Conservation (phyloP, 2,797 vertebrate genomes). For the Pangasius djambal region DNA sequence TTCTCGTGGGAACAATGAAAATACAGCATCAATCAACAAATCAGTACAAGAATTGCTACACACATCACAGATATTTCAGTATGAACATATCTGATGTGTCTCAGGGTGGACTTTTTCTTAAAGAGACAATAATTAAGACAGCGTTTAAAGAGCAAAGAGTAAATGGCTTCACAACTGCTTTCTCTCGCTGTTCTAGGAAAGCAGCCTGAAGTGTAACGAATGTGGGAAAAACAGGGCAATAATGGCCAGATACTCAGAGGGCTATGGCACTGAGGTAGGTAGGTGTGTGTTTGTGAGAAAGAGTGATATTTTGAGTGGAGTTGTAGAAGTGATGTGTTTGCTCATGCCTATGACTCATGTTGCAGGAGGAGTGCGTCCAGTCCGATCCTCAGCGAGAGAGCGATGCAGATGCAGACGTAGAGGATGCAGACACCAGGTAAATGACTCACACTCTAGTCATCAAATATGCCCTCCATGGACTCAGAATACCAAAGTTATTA, state of each 20-base stretch:
- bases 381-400: conserved; percentile 81
- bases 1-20: neutral
- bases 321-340: conserved; percentile 37
- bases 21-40: neutral
- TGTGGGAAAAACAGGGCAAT: conserved; percentile 70
- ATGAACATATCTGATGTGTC: neutral
- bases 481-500: conserved; percentile 15
- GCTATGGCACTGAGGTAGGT: conserved; percentile 80
- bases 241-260: conserved; percentile 76
- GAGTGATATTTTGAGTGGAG: conserved; percentile 20
- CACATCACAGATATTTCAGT: neutral
- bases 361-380: conserved; percentile 75
- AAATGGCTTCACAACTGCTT: neutral
- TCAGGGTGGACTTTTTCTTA: neutral
- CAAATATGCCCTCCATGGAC: neutral
- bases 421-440: conserved; percentile 80
- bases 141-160: neutral
- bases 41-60: neutral
- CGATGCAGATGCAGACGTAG: conserved; percentile 80
- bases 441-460: conserved; percentile 32
- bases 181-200: conserved; percentile 29
- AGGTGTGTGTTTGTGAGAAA: conserved; percentile 28
- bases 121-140: neutral
- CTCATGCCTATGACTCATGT: conserved; percentile 49
- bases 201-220: conserved; percentile 64